Evolutionary conservation across 1,140 invertebrate species (phyloP), one percentile per base, ranked within the genome.

Genomic region (Neomicropteryx cornuta): DNA sequence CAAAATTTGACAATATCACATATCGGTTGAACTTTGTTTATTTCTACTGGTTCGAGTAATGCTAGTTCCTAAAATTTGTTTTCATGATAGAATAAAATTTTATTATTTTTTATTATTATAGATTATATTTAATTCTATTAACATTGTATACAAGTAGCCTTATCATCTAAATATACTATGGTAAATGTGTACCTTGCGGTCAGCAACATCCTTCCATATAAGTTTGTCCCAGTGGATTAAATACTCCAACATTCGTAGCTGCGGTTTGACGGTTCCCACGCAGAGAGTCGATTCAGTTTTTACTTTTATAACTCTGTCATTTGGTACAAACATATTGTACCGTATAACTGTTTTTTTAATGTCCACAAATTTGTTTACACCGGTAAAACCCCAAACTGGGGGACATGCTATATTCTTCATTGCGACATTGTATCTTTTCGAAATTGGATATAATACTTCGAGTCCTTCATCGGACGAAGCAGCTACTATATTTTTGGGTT

Each of bases 371-470:
- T 65, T 56, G 46, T 70, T 66, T n/a, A 65, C 49, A 18, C 67
- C 68, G 1, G 66, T 53, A 47, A 69, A 71, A 8, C 71, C 71
- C 69, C 69, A 73, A 5, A 73, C 69, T 22, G 71, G 69, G 4
- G 71, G 66, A 35, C 62, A 68, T 49, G 61, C 59, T 43, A 73
- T 60, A 45, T 65, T 59, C 43, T 48, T 49, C 27, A 64, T 39
- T 2, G 58, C 52, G 5, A 66, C 47, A 47, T 64, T 55, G 14
- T 58, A 51, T 24, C 56, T 53, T 45, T 66, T 50, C n/a, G 67
- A 57, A 17, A 56, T 43, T 20, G 49, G 40, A 14, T 48, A 44
- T 14, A 59, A 46, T 21, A 59, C 46, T 33, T 59, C 56, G 20
- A 70, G 54, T 6, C 68, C 70, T 33, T 62, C 38, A 48, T 73